Percentiles rank a stretch among this genome's conserved stretches.
These are phyloP conservation scores for Thalassophryne amazonica DNA, from an alignment of 2,797 vertebrate genomes.

Conservation along the genomic window DNA sequence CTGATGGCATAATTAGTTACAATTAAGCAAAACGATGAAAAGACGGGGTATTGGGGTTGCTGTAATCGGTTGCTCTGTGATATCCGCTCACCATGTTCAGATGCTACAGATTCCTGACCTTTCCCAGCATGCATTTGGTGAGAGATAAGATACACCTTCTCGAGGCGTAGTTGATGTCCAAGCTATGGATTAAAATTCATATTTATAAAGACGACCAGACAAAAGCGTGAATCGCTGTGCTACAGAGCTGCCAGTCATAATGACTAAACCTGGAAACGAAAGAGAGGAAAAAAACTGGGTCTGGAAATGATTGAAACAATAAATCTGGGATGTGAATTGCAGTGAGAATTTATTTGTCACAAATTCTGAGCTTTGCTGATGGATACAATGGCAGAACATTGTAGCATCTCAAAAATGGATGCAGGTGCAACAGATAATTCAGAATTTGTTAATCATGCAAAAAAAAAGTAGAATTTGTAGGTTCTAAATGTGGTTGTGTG, in stretches of 20 bases:
- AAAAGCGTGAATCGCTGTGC: neutral
- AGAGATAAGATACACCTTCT: rapidly evolving
- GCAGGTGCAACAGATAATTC: neutral
- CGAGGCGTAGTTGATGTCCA: neutral
- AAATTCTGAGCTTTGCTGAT: neutral
- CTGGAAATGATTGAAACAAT: conserved; percentile 12
- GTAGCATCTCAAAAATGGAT: neutral
- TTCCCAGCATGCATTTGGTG: neutral
- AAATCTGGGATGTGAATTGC: conserved; percentile 1
- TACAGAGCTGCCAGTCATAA: neutral
- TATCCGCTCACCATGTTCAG: neutral
- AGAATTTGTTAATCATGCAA: neutral
- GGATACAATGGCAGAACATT: conserved; percentile 6
- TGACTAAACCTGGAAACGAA: neutral
- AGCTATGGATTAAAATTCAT: too few species aligned
- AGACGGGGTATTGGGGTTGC: too few species aligned
- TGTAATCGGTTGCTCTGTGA: too few species aligned
- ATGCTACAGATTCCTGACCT: neutral
- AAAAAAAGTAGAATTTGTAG: neutral
- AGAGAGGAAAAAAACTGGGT: neutral
- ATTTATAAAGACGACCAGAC: too few species aligned
- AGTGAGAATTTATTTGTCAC: conserved; percentile 3
- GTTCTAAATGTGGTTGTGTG: neutral
- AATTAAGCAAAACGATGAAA: too few species aligned
- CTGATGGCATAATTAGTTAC: neutral